These are phyloP conservation scores for Synanthedon andrenaeformis DNA, from an alignment of 2,888 invertebrate genomes.

Conservation along the genomic window DNA sequence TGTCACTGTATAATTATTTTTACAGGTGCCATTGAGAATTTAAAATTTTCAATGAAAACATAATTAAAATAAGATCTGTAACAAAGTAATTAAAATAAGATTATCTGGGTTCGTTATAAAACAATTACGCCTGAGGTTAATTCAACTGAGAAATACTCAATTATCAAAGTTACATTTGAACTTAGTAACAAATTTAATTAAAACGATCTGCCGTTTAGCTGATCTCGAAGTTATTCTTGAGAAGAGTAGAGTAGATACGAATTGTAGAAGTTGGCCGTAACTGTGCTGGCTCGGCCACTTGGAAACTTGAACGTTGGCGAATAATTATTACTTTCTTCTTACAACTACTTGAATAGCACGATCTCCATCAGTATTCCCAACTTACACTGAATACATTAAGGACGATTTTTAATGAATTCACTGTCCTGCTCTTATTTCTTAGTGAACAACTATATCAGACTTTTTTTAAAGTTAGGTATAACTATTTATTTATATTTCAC, in stretches of 20 bases:
- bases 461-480: no score
- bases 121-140: neutral
- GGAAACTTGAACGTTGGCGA: constrained; percentile 12
- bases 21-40: no score
- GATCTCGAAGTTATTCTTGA: constrained; percentile 30
- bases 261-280: constrained; percentile 27
- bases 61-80: no score
- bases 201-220: constrained; percentile 31
- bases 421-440: no score
- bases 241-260: constrained; percentile 29
- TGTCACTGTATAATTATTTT: no score
- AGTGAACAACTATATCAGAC: no score
- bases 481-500: no score
- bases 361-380: constrained; percentile 6
- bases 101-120: neutral
- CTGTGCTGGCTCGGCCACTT: constrained; percentile 8
- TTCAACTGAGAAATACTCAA: constrained; percentile 8
- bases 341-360: constrained; percentile 3
- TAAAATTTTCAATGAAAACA: no score
- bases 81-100: no score
- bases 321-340: constrained; percentile 23
- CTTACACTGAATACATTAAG: no score
- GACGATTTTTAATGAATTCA: no score
- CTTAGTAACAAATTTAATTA: constrained; percentile 41
- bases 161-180: constrained; percentile 25